Conservation (phyloP, 1,140 invertebrate species). For the Mya arenaria region DNA sequence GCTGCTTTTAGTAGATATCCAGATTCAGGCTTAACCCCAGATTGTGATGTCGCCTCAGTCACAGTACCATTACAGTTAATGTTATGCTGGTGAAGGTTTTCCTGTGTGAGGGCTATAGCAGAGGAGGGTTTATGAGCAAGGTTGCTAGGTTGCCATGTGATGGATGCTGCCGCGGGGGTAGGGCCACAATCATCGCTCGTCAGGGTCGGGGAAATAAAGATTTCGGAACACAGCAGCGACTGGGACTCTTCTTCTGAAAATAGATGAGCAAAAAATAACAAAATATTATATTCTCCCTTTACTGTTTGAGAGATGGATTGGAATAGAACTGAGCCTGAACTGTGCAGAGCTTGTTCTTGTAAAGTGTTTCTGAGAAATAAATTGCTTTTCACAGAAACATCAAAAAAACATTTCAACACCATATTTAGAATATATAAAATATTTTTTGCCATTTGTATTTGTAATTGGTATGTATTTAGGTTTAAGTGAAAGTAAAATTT, state of each 20-base stretch:
- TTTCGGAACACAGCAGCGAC: conserved; percentile 44
- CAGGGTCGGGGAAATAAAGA: conserved; percentile 41
- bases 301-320: too few species aligned
- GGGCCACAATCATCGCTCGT: conserved; percentile 36
- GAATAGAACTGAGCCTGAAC: too few species aligned
- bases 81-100: not conserved
- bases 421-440: too few species aligned
- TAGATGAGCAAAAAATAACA: too few species aligned
- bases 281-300: too few species aligned
- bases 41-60: not conserved
- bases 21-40: not conserved
- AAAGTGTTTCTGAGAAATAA: too few species aligned
- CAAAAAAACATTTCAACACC: too few species aligned
- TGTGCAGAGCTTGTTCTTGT: too few species aligned
- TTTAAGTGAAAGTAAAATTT: too few species aligned
- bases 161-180: conserved; percentile 11
- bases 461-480: too few species aligned
- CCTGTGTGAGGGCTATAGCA: not conserved
- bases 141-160: conserved; percentile 5
- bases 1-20: conserved; percentile 41
- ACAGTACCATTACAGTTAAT: not conserved
- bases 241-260: conserved; percentile 49
- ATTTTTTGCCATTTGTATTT: too few species aligned
- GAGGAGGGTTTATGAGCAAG: conserved; percentile 3
- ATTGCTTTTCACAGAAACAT: too few species aligned